Evolutionary conservation across 1,140 invertebrate species (phyloP).

Genomic region (Rhagoletis pomonella): DNA sequence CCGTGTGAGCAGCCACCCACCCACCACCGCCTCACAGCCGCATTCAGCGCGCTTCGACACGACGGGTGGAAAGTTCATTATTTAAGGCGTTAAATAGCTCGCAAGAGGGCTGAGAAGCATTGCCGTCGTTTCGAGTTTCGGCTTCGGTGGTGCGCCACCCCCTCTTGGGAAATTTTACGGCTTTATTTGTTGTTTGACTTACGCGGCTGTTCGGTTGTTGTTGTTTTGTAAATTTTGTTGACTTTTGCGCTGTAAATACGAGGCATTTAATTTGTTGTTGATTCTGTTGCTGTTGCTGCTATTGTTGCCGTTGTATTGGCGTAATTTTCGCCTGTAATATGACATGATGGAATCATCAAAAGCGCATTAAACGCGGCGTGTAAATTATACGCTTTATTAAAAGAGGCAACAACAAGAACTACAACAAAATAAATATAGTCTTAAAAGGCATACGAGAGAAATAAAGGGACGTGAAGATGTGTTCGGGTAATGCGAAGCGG

Average conservation of each 20-base stretch:
- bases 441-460: not conserved
- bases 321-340: slow-evolving; percentile 42
- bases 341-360: slow-evolving; percentile 52
- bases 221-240: slow-evolving; percentile 47
- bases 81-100: slow-evolving; percentile 45
- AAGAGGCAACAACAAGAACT: not conserved
- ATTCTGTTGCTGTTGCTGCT: not conserved
- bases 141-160: not conserved
- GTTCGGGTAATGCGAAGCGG: not conserved
- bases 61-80: slow-evolving; percentile 44
- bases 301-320: slow-evolving; percentile 20
- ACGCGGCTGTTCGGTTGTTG: not conserved
- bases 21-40: slow-evolving; percentile 4
- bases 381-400: slow-evolving; percentile 50
- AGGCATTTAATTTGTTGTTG: slow-evolving; percentile 48
- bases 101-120: not conserved
- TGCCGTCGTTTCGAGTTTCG: not conserved
- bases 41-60: not conserved
- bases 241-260: slow-evolving; percentile 43
- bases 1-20: slow-evolving; percentile 19
- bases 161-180: slow-evolving; percentile 42
- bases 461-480: not conserved
- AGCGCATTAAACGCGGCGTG: slow-evolving; percentile 44
- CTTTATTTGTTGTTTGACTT: slow-evolving; percentile 44
- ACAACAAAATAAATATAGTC: not conserved